Evolutionary conservation across 1,140 invertebrate species (phyloP).

Genomic region (Sesamia nonagrioides): DNA sequence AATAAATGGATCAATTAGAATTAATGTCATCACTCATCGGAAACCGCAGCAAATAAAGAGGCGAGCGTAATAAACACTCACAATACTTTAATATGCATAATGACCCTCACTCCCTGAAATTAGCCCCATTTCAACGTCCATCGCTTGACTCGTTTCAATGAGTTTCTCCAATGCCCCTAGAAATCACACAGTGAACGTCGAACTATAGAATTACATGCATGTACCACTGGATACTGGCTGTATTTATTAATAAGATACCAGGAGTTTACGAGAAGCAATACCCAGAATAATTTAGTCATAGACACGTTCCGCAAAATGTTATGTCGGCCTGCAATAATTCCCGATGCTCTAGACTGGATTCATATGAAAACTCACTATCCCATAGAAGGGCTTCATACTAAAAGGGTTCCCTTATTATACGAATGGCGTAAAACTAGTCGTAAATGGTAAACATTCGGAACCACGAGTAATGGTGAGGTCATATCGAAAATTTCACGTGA

Average conservation of each 20-base stretch:
- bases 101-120: neutral
- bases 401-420: constrained; percentile 20
- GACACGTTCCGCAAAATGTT: constrained; percentile 8
- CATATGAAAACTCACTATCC: constrained; percentile 9
- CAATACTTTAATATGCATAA: neutral
- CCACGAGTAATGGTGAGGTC: constrained; percentile 44
- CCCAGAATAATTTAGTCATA: constrained; percentile 16
- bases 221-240: neutral
- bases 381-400: constrained; percentile 18
- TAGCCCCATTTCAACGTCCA: neutral
- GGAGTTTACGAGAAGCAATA: neutral
- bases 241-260: constrained; percentile 16
- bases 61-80: neutral
- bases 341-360: constrained; percentile 6
- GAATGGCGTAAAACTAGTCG: constrained; percentile 26
- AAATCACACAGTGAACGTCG: neutral
- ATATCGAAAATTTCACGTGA: constrained; percentile 46
- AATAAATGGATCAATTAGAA: neutral
- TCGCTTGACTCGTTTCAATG: neutral
- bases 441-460: constrained; percentile 24
- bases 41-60: neutral
- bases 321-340: constrained; percentile 9
- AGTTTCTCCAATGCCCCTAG: neutral
- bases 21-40: neutral
- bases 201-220: neutral